phyloP scores from a whole-genome alignment of 2,797 vertebrate species.

The Rhyacichthys aspro region DNA sequence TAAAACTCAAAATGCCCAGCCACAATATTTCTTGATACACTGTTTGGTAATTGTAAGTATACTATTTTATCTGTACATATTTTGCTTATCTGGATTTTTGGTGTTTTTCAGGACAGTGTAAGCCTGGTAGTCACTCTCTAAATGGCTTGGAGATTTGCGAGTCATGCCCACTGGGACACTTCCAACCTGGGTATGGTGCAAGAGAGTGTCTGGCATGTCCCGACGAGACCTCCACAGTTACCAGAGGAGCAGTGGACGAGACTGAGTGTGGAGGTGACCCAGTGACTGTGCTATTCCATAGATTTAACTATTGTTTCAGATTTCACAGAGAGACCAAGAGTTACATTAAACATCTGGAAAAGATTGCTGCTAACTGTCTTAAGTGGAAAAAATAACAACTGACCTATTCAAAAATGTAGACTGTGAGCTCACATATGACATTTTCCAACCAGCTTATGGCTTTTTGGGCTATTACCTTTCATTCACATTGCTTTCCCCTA shows the following conservation, averaged over 20 bases:
- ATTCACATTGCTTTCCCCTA: background rate
- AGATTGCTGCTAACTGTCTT: slow-evolving; percentile 5
- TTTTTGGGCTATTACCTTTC: slow-evolving; percentile 10
- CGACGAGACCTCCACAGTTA: slow-evolving; percentile 89
- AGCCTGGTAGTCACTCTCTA: slow-evolving; percentile 89
- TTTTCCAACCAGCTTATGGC: slow-evolving; percentile 13
- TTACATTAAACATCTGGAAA: slow-evolving; percentile 32
- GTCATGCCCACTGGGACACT: slow-evolving; percentile 92
- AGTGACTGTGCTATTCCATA: slow-evolving; percentile 4
- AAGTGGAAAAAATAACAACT: slow-evolving; percentile 26
- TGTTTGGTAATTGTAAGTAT: too few species aligned
- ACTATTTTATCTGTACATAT: too few species aligned
- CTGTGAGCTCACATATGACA: slow-evolving; percentile 4
- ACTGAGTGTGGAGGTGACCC: slow-evolving; percentile 92
- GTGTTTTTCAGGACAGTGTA: slow-evolving; percentile 89
- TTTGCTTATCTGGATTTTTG: background rate
- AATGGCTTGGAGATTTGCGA: slow-evolving; percentile 96
- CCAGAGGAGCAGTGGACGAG: slow-evolving; percentile 88
- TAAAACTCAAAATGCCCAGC: too few species aligned
- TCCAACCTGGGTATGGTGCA: slow-evolving; percentile 86
- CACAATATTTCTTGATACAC: too few species aligned
- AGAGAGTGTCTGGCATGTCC: slow-evolving; percentile 87
- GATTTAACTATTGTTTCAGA: background rate
- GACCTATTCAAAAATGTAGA: slow-evolving; percentile 12
- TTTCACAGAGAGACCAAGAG: slow-evolving; percentile 6